phyloP scores from a whole-genome alignment of 2,797 vertebrate genomes.

The Gallinago solitaria region DNA sequence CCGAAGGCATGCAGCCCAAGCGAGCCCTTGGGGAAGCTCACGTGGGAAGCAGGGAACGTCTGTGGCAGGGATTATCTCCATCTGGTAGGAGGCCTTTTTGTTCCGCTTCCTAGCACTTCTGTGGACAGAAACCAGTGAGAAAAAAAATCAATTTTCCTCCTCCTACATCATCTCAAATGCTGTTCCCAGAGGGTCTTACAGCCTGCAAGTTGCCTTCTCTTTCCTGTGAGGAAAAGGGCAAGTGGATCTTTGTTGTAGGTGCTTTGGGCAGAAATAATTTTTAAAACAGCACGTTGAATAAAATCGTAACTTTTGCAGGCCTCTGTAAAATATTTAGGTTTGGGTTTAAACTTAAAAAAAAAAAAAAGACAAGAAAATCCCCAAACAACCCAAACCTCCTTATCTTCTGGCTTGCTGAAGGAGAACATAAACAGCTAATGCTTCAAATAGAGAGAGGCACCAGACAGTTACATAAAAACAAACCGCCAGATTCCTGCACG shows the following conservation, averaged over 20 bases:
- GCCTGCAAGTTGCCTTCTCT: background rate
- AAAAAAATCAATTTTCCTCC: background rate
- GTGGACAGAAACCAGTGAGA: background rate
- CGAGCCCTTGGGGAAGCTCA: fast-evolving
- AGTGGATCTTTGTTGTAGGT: background rate
- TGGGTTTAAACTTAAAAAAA: background rate
- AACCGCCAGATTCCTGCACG: background rate
- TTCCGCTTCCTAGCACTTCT: background rate
- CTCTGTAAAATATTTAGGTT: background rate
- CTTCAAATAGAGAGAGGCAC: constrained; percentile 25
- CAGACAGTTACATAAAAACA: constrained; percentile 58
- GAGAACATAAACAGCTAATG: background rate
- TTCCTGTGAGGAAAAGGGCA: background rate
- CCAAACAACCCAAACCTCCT: background rate
- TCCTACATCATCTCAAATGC: background rate
- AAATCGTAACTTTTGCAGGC: background rate
- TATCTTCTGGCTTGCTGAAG: background rate
- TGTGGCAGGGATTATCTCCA: background rate
- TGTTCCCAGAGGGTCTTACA: background rate
- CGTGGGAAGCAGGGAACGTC: fast-evolving
- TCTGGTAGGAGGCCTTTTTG: background rate
- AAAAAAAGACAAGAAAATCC: background rate
- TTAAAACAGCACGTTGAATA: background rate
- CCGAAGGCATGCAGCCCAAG: background rate
- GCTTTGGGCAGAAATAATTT: background rate